Conservation (phyloP, 2,113 vertebrate species). For the Artemisiospiza belli region DNA sequence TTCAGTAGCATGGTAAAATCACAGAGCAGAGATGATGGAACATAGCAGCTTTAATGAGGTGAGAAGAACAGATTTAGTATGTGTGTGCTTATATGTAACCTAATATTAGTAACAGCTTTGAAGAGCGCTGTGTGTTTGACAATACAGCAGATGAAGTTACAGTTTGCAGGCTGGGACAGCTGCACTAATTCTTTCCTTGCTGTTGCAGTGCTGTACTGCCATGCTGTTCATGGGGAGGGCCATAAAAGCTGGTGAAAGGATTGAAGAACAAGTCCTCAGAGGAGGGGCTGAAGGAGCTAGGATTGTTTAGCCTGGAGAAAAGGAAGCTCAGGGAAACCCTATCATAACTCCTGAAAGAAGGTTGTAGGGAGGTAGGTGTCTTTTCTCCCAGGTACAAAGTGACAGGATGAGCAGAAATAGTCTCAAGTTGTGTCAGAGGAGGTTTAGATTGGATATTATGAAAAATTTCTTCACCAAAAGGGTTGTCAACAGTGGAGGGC, state of each 20-base stretch:
- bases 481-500: not conserved
- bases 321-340: not conserved
- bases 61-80: not conserved
- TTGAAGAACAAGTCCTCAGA: not conserved
- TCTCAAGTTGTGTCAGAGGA: not conserved
- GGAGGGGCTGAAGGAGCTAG: not conserved
- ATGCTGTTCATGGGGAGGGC: not conserved
- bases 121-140: not conserved
- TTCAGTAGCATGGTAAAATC: not conserved
- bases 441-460: not conserved
- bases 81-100: not conserved
- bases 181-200: not conserved
- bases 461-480: not conserved
- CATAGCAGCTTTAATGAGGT: not conserved
- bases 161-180: not conserved
- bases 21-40: not conserved
- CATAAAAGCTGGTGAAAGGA: not conserved
- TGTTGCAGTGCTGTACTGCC: not conserved
- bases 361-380: not conserved
- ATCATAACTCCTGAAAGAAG: not conserved
- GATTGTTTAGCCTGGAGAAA: not conserved
- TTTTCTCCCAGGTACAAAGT: not conserved
- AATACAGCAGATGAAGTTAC: not conserved
- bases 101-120: not conserved
- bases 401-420: not conserved